phyloP scores from a whole-genome alignment of 2,888 invertebrate species.

The Tetranychus truncatus region DNA sequence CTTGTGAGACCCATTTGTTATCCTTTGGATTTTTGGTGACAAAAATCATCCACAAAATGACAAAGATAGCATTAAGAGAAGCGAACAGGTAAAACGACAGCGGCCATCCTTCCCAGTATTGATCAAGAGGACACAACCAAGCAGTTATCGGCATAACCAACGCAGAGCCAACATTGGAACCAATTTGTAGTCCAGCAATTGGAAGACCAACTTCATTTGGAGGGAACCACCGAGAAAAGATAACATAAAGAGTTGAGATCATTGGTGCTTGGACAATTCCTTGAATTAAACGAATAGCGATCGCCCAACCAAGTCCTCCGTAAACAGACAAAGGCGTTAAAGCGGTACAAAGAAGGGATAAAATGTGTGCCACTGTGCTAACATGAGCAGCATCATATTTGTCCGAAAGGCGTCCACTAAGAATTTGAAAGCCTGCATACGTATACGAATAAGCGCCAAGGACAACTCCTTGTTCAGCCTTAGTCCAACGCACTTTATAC shows the following conservation, averaged over 20 bases:
- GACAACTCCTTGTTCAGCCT: constrained; percentile 24
- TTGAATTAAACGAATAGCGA: not conserved
- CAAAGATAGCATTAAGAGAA: not conserved
- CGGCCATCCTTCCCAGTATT: not conserved
- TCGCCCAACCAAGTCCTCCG: not conserved
- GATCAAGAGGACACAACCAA: not conserved
- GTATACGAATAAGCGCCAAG: constrained; percentile 26
- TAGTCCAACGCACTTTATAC: constrained; percentile 20
- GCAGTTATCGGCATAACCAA: not conserved
- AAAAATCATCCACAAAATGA: not conserved
- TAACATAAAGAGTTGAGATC: not conserved
- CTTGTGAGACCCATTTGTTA: not conserved
- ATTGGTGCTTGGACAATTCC: not conserved
- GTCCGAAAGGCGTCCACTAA: constrained; percentile 26
- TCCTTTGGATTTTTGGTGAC: not conserved
- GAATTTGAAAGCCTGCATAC: constrained; percentile 23
- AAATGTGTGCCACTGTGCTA: not conserved
- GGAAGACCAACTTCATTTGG: not conserved
- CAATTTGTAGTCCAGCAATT: not conserved
- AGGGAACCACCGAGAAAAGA: not conserved
- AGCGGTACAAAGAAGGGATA: not conserved
- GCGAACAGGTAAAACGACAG: not conserved
- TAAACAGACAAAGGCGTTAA: not conserved
- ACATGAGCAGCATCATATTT: not conserved
- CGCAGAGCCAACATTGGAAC: not conserved